Evolutionary conservation across 2,888 invertebrate genomes (phyloP).

Genomic region (Cosmorhoe ocellata): DNA sequence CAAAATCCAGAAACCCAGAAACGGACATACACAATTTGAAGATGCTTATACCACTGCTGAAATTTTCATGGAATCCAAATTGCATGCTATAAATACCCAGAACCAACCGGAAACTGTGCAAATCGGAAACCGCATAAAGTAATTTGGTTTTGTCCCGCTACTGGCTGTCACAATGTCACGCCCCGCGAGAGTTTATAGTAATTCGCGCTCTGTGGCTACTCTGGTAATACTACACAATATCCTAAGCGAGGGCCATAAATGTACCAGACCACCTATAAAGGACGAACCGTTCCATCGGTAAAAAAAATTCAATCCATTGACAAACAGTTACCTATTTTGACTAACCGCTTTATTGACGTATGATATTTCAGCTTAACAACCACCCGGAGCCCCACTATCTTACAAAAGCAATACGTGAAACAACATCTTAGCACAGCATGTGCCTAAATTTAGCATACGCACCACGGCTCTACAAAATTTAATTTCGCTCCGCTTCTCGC

Average conservation of each 20-base stretch:
- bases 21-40: no score
- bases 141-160: slow-evolving; percentile 24
- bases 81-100: slow-evolving; percentile 9
- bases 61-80: slow-evolving; percentile 9
- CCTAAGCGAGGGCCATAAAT: not conserved
- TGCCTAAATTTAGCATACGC: not conserved
- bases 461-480: not conserved
- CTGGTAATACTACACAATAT: not conserved
- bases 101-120: slow-evolving; percentile 17
- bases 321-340: no score
- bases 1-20: no score
- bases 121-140: slow-evolving; percentile 26
- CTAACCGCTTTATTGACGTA: no score
- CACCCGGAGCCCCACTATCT: no score
- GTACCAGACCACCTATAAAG: no score
- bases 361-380: no score
- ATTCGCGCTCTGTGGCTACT: slow-evolving; percentile 14
- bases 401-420: no score
- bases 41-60: not conserved
- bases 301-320: no score
- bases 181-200: slow-evolving; percentile 15
- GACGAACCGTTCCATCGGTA: no score
- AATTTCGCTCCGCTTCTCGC: not conserved
- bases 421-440: no score
- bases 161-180: slow-evolving; percentile 21